Conservation (phyloP, 2,888 invertebrate genomes). For the Papilio elwesi region DNA sequence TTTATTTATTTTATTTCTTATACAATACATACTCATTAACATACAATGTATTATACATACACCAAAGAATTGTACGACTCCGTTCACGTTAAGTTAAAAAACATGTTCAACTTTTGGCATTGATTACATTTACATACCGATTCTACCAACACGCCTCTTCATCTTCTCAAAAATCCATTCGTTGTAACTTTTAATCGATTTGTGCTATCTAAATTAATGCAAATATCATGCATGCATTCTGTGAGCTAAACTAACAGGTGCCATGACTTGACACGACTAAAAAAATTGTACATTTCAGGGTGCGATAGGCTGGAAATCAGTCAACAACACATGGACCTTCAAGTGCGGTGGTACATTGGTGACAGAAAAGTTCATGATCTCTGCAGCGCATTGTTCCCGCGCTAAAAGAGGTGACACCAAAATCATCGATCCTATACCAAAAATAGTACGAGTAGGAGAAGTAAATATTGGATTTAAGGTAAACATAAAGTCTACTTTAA, state of each 20-base stretch:
- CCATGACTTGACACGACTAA: too few species aligned
- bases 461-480: constrained; percentile 41
- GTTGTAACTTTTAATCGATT: too few species aligned
- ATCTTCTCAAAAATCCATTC: too few species aligned
- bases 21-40: neutral
- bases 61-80: too few species aligned
- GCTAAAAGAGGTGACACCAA: constrained; percentile 31
- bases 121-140: too few species aligned
- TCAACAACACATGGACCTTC: constrained; percentile 46
- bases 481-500: constrained; percentile 2
- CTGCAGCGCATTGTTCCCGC: constrained; percentile 85
- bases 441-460: constrained; percentile 49
- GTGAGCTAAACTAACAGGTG: too few species aligned
- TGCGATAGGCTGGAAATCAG: constrained; percentile 49
- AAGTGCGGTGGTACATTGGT: constrained; percentile 86
- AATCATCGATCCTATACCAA: constrained; percentile 42
- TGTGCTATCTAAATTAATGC: too few species aligned
- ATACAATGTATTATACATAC: too few species aligned
- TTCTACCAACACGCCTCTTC: too few species aligned
- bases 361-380: constrained; percentile 83
- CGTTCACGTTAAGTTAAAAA: too few species aligned
- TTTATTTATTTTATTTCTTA: neutral
- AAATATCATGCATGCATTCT: too few species aligned
- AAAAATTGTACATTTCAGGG: constrained; percentile 43
- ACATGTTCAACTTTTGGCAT: too few species aligned